These are phyloP conservation scores for Papilio glaucus DNA, from an alignment of 1,140 invertebrate genomes.

Conservation along the genomic window DNA sequence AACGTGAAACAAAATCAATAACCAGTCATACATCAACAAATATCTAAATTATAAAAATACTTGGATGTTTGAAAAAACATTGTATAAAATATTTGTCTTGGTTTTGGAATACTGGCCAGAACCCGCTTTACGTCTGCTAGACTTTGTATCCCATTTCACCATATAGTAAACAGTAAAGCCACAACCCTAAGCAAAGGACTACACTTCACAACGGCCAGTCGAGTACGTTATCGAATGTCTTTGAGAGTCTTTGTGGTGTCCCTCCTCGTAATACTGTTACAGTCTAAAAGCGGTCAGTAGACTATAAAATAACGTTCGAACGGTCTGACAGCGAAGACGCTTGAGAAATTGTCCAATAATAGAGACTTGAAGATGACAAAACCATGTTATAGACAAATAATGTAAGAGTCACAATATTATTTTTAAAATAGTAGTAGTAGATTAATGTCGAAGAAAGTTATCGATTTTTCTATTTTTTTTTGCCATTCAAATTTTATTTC, in stretches of 20 bases:
- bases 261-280: slow-evolving; percentile 57
- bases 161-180: background rate
- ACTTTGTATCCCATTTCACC: background rate
- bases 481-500: slow-evolving; percentile 11
- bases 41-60: too few relatives aligned
- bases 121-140: too few relatives aligned
- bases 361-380: slow-evolving; percentile 20
- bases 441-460: slow-evolving; percentile 8
- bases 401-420: background rate
- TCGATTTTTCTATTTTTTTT: slow-evolving; percentile 33
- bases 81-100: too few relatives aligned
- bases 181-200: slow-evolving; percentile 2
- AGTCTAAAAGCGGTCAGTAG: slow-evolving; percentile 53
- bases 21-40: too few relatives aligned
- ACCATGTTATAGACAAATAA: background rate
- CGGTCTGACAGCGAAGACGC: slow-evolving; percentile 20
- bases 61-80: too few relatives aligned
- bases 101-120: too few relatives aligned
- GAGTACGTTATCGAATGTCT: slow-evolving; percentile 47
- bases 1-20: too few relatives aligned
- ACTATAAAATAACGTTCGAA: slow-evolving; percentile 41
- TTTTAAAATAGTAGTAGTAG: background rate
- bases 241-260: slow-evolving; percentile 54
- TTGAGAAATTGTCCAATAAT: slow-evolving; percentile 34
- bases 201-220: slow-evolving; percentile 37